Conservation (phyloP, 2,888 invertebrate species). For the Hypselothyrea guttata region DNA sequence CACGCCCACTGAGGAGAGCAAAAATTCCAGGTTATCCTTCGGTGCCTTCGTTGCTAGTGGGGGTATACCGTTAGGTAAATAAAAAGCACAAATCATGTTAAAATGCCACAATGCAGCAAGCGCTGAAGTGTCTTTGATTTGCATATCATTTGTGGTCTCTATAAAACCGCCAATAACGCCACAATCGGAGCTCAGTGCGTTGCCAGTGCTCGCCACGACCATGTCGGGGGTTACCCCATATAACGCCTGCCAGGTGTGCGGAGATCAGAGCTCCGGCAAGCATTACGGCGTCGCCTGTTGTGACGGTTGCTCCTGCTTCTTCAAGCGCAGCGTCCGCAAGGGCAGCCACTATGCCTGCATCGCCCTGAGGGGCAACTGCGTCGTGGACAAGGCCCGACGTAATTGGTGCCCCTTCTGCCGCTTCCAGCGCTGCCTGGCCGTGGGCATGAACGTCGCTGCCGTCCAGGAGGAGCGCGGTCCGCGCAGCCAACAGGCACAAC, state of each 20-base stretch:
- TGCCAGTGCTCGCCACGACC: conserved; percentile 18
- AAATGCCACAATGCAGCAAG: conserved; percentile 44
- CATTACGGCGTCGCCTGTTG: conserved; percentile 93
- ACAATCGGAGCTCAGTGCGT: conserved; percentile 21
- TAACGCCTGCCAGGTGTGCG: conserved; percentile 88
- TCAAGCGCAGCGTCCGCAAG: conserved; percentile 91
- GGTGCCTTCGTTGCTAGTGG: conserved; percentile 3
- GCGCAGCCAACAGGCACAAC: conserved; percentile 77
- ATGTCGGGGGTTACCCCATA: conserved; percentile 45
- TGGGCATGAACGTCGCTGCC: conserved; percentile 90
- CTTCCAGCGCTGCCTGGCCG: conserved; percentile 89
- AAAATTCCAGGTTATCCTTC: conserved; percentile 31
- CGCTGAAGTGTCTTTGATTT: conserved; percentile 70
- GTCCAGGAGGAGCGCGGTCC: conserved; percentile 94
- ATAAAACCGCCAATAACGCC: conserved; percentile 53
- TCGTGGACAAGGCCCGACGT: conserved; percentile 90
- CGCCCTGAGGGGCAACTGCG: conserved; percentile 88
- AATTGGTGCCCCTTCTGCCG: conserved; percentile 95
- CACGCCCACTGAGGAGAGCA: conserved; percentile 49
- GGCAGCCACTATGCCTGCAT: conserved; percentile 90
- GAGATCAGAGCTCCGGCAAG: conserved; percentile 91
- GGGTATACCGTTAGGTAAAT: conserved; percentile 56
- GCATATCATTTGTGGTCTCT: conserved; percentile 77
- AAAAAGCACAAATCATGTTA: conserved; percentile 67
- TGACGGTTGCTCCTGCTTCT: conserved; percentile 95